Conservation (phyloP, 2,113 vertebrate genomes). For the Fulmarus glacialis region DNA sequence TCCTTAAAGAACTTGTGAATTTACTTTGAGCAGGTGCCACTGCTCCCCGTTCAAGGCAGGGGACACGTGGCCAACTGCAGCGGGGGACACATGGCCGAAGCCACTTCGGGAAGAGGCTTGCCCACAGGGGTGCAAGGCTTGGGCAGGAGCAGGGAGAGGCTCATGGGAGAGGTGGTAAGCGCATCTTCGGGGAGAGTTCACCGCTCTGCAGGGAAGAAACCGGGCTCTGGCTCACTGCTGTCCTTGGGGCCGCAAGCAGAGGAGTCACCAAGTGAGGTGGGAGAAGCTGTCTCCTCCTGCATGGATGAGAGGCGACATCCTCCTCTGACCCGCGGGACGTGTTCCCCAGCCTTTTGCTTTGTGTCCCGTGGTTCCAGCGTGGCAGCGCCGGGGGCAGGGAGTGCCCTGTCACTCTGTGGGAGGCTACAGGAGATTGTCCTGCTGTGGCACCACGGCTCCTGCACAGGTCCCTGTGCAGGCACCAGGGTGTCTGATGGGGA, state of each 20-base stretch:
- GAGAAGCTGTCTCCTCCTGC: neutral
- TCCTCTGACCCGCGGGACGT: fast-evolving
- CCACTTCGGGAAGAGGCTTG: neutral
- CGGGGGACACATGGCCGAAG: neutral
- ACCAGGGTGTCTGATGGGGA: neutral
- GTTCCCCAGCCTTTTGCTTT: neutral
- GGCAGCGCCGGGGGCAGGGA: neutral
- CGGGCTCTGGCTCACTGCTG: fast-evolving
- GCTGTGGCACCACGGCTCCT: neutral
- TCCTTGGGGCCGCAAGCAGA: neutral
- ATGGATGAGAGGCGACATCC: neutral
- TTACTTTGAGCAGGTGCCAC: neutral
- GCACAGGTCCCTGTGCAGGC: neutral
- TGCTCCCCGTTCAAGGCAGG: fast-evolving
- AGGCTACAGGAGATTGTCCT: neutral
- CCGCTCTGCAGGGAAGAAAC: fast-evolving
- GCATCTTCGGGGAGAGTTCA: neutral
- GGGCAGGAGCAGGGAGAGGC: neutral
- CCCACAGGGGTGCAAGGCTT: neutral
- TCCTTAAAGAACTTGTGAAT: neutral
- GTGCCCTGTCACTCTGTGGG: neutral
- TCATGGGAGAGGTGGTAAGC: neutral
- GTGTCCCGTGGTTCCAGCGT: fast-evolving
- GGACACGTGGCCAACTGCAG: neutral
- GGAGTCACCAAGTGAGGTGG: neutral